Base-by-base conservation (phyloP, 2,888 invertebrate genomes). In the Branchipolynoe longqiensis region DNA sequence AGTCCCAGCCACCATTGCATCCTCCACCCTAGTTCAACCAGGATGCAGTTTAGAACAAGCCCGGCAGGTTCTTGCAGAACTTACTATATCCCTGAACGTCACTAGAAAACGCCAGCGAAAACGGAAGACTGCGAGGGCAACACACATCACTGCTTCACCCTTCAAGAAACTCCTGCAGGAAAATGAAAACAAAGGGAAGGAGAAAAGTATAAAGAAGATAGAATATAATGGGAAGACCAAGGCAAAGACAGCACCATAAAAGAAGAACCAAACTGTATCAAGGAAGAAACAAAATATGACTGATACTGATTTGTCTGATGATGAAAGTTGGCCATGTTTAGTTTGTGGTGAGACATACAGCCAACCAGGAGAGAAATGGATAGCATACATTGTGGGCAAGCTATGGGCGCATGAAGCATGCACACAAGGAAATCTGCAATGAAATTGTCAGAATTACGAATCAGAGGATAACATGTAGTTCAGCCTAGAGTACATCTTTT, bases 401-500 rank as follows among this genome's bases (percentile, higher is more conserved):
- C 8, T 31, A 69, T 69, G 69, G 69, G 69, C 69, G 6, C 33
- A 69, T 69, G 69, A 69, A 38, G 69, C 14, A 28, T 69, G 69
- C 69, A 69, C 69, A 18, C n/a, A 28, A 18, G 69, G 69, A 38
- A 69, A 18, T 18, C 69, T 36, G 33, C 38, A 33, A 18, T 69
- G 69, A 36, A n/a, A 18, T 36, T 69, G 69, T 36, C 69, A 69
- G 38, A 69, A 69, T 36, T 69, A 36, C 33, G 69, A 69, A 28
- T 69, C 69, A 18, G 69, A 69, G 25, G 69, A 69, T 69, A 36
- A 69, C n/a, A 69, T 69, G 33, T 69, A 69, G n/a, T n/a, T n/a
- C n/a, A n/a, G n/a, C n/a, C n/a, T n/a, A n/a, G n/a, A n/a, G n/a
- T n/a, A n/a, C n/a, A n/a, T n/a, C n/a, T n/a, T n/a, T n/a, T n/a